phyloP scores from a whole-genome alignment of 2,888 invertebrate genomes.

The Brachylomia viminalis region DNA sequence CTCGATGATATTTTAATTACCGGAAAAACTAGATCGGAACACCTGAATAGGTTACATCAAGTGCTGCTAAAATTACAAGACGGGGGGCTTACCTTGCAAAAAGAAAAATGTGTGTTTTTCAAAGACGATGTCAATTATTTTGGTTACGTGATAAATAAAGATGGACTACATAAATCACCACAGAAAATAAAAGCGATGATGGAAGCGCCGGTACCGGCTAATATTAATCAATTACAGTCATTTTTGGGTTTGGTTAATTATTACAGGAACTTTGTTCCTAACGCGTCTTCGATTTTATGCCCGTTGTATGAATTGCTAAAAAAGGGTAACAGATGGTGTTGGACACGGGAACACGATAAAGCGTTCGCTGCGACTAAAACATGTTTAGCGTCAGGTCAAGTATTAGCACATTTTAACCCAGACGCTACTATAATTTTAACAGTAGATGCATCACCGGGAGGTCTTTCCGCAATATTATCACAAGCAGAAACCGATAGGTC shows the following conservation, averaged over 20 bases:
- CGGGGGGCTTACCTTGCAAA: too few relatives aligned
- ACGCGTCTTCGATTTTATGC: neutral
- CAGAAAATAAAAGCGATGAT: neutral
- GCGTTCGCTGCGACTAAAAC: neutral
- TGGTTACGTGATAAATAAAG: too few relatives aligned
- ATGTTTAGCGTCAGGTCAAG: neutral
- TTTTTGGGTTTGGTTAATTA: neutral
- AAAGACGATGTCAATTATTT: too few relatives aligned
- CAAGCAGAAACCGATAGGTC: too few relatives aligned
- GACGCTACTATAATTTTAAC: conserved; percentile 2
- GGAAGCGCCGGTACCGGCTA: neutral
- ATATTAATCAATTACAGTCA: neutral
- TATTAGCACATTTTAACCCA: conserved; percentile 46
- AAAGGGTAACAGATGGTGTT: neutral
- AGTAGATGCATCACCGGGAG: too few relatives aligned
- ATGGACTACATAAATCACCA: too few relatives aligned
- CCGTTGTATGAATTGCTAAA: neutral
- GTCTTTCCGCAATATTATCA: too few relatives aligned
- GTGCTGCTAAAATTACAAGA: too few relatives aligned
- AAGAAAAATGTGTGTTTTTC: too few relatives aligned
- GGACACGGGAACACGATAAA: neutral
- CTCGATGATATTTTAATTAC: too few relatives aligned
- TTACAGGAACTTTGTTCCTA: neutral
- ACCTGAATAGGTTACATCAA: too few relatives aligned
- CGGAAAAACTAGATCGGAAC: too few relatives aligned